A percentile compares a stretch with the other conserved stretches of the same genome.
phyloP scores from a whole-genome alignment of 64 coral and sea anemone species.

The Porites australiensis region DNA sequence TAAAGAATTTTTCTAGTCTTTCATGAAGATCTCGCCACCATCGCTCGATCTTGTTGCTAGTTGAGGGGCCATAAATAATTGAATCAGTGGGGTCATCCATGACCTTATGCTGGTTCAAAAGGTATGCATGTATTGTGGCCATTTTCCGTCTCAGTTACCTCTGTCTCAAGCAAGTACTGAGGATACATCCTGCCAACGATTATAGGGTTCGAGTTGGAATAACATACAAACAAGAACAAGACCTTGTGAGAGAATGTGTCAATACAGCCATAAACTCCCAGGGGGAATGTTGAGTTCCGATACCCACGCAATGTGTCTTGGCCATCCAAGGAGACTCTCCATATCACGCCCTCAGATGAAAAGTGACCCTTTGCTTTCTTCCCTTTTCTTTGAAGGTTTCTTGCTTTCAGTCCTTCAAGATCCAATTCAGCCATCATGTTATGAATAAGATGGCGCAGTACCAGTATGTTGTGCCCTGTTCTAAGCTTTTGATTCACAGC shows the following conservation, averaged over 20 bases:
- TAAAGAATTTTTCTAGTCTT: not conserved
- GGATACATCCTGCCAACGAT: slow-evolving; percentile 52
- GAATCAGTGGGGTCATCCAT: not conserved
- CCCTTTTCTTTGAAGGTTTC: slow-evolving; percentile 25
- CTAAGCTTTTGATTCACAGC: slow-evolving; percentile 53
- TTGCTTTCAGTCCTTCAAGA: slow-evolving; percentile 34
- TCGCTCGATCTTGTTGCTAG: slow-evolving; percentile 1
- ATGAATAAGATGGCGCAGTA: slow-evolving; percentile 45
- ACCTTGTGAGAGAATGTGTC: slow-evolving; percentile 66
- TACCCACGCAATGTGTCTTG: slow-evolving; percentile 26
- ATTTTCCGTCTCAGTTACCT: not conserved
- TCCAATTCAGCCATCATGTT: slow-evolving; percentile 37
- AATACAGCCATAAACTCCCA: slow-evolving; percentile 59
- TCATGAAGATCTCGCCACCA: slow-evolving; percentile 1
- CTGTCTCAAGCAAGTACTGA: slow-evolving; percentile 20
- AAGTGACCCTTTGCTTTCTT: slow-evolving; percentile 36
- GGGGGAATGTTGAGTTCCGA: slow-evolving; percentile 47
- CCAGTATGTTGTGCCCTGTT: slow-evolving; percentile 37
- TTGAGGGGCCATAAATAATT: slow-evolving; percentile 1
- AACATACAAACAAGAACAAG: slow-evolving; percentile 54
- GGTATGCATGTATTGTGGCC: not conserved
- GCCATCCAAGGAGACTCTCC: slow-evolving; percentile 34
- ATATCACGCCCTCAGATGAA: slow-evolving; percentile 31
- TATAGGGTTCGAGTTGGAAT: slow-evolving; percentile 61
- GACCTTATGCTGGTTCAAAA: not conserved